Conservation (phyloP, 2,888 invertebrate genomes). For the Caenorhabditis japonica region DNA sequence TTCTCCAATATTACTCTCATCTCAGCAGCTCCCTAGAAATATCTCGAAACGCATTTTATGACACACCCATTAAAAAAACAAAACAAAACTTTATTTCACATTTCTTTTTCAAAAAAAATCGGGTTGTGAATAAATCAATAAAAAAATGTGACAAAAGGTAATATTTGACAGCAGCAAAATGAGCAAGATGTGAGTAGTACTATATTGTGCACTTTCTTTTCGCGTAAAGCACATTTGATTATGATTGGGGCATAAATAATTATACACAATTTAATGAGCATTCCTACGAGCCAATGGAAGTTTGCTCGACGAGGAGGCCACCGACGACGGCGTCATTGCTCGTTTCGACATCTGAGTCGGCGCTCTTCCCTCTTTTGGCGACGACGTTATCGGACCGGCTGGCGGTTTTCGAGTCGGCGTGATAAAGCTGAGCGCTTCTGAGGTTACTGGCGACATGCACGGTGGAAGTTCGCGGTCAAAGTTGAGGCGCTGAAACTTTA, state of each 20-base stretch:
- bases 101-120: too few species aligned
- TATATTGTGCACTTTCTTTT: conserved; percentile 14
- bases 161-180: conserved; percentile 8
- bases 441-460: conserved; percentile 34
- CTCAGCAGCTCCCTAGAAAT: too few species aligned
- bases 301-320: conserved; percentile 21
- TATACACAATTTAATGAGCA: not conserved
- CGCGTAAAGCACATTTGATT: conserved; percentile 13
- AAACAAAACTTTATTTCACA: too few species aligned
- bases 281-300: conserved; percentile 22
- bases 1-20: too few species aligned
- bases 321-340: conserved; percentile 35
- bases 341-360: conserved; percentile 28
- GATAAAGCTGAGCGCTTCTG: conserved; percentile 47
- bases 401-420: conserved; percentile 29
- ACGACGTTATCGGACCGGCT: conserved; percentile 43
- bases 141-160: too few species aligned
- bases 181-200: conserved; percentile 1
- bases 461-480: conserved; percentile 33
- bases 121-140: too few species aligned
- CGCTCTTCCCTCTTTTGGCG: conserved; percentile 27
- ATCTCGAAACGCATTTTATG: too few species aligned
- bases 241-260: not conserved
- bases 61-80: too few species aligned
- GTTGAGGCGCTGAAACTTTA: conserved; percentile 25